These are phyloP conservation scores for Diachrysia chrysitis DNA, from an alignment of 2,888 invertebrate species.

Conservation along the genomic window DNA sequence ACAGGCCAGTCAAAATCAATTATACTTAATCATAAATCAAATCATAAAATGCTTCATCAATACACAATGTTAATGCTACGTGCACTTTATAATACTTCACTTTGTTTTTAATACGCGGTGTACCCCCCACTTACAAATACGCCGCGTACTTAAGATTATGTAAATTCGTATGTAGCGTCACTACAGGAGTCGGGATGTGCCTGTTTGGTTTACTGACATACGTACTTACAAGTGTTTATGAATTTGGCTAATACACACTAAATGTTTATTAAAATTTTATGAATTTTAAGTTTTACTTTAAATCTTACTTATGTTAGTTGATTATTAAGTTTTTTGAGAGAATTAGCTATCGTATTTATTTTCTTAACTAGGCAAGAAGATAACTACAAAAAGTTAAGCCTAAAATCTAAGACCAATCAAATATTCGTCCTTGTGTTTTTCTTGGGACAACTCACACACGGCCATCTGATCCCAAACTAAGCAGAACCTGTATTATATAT, in stretches of 20 bases:
- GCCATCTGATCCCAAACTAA: too few species aligned
- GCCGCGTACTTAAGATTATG: constrained; percentile 50
- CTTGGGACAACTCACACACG: too few species aligned
- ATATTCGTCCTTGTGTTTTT: too few species aligned
- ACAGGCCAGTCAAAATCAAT: too few species aligned
- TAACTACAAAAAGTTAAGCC: too few species aligned
- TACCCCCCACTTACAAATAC: constrained; percentile 33
- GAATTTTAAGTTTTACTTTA: background rate
- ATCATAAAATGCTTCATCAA: background rate
- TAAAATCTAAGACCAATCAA: too few species aligned
- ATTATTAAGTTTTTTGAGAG: too few species aligned
- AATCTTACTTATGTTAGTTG: too few species aligned
- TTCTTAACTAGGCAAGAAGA: too few species aligned
- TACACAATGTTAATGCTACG: background rate
- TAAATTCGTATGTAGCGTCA: constrained; percentile 39
- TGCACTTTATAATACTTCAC: background rate
- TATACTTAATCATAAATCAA: too few species aligned
- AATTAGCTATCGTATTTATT: too few species aligned
- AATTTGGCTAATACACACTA: constrained; percentile 32
- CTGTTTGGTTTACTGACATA: constrained; percentile 41
- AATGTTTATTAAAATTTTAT: constrained; percentile 11
- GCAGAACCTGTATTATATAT: too few species aligned
- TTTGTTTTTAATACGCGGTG: background rate
- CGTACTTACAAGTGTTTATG: constrained; percentile 33
- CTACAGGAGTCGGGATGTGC: constrained; percentile 37